A percentile compares a stretch with the other conserved stretches of the same genome.
These are phyloP conservation scores for Planococcus citri DNA, from an alignment of 1,140 invertebrate genomes.

Conservation along the genomic window DNA sequence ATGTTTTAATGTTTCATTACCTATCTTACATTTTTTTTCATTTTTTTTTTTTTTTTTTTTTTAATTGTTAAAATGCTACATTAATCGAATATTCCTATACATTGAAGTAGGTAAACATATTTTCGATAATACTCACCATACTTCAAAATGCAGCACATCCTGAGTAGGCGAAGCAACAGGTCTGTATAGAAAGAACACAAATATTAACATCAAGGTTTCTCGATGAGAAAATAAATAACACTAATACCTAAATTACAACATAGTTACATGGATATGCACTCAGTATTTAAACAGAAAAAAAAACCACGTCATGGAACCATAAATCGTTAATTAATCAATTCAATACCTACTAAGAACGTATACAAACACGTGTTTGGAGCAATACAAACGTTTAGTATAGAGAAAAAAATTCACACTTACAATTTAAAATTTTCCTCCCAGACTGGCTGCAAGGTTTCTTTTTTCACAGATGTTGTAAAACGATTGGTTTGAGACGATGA, in stretches of 20 bases:
- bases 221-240: too few relatives aligned
- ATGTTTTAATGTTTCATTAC: neutral
- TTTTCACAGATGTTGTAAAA: conserved; percentile 83
- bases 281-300: neutral
- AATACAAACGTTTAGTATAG: too few relatives aligned
- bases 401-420: conserved; percentile 49
- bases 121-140: conserved; percentile 1
- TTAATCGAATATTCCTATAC: too few relatives aligned
- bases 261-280: neutral
- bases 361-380: too few relatives aligned
- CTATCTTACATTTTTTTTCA: neutral
- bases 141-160: conserved; percentile 9
- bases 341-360: too few relatives aligned
- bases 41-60: neutral
- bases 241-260: too few relatives aligned
- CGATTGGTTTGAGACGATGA: conserved; percentile 58
- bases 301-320: neutral
- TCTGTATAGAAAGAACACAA: neutral
- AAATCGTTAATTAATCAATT: conserved; percentile 5
- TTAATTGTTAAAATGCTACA: too few relatives aligned
- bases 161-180: neutral
- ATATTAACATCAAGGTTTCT: too few relatives aligned
- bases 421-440: conserved; percentile 97
- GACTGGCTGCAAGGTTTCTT: conserved; percentile 70
- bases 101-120: too few relatives aligned